phyloP scores from a whole-genome alignment of 2,888 invertebrate genomes.

The Minunthozetes semirufus region DNA sequence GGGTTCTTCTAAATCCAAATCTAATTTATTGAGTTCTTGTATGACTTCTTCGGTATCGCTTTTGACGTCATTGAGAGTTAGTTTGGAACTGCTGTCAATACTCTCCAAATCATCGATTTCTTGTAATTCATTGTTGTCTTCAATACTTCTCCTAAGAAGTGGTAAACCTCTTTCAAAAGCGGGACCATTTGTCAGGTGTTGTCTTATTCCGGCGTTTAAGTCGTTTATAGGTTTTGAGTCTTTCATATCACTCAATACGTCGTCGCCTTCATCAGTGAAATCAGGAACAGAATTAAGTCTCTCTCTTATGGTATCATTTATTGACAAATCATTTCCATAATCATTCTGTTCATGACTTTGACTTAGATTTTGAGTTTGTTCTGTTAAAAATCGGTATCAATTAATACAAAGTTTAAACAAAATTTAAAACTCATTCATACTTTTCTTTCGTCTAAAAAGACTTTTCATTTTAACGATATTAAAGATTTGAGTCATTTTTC shows the following conservation, averaged over 20 bases:
- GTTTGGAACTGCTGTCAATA: constrained; percentile 27
- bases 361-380: too few relatives aligned
- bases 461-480: too few relatives aligned
- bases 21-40: constrained; percentile 18
- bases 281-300: background rate
- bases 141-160: background rate
- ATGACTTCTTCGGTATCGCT: constrained; percentile 26
- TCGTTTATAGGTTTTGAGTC: background rate
- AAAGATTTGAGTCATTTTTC: too few relatives aligned
- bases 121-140: background rate
- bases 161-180: background rate
- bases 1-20: background rate
- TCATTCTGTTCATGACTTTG: too few relatives aligned
- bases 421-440: too few relatives aligned
- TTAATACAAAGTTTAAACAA: too few relatives aligned
- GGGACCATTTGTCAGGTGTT: too few relatives aligned
- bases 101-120: constrained; percentile 17
- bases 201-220: background rate
- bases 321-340: background rate
- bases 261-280: background rate
- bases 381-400: too few relatives aligned
- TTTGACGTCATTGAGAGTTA: constrained; percentile 6
- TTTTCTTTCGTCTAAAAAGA: too few relatives aligned
- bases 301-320: background rate
- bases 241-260: constrained; percentile 10